Conservation (phyloP, 2,797 vertebrate species). For the Tokudaia tokunoshimensis region DNA sequence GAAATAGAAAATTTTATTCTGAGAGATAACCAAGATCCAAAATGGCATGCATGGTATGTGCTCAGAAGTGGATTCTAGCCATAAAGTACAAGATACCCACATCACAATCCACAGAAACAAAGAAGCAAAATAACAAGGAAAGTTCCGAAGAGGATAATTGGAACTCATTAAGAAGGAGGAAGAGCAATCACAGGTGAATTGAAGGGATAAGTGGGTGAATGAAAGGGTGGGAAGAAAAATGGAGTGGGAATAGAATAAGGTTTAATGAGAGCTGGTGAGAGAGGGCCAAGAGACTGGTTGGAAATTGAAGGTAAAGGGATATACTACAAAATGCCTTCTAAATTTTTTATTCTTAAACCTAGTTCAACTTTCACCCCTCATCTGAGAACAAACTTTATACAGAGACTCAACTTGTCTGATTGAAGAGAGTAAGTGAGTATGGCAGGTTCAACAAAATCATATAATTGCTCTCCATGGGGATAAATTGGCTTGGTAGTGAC, state of each 20-base stretch:
- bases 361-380: not conserved
- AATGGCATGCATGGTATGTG: not conserved
- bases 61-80: not conserved
- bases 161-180: not conserved
- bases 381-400: not conserved
- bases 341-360: not conserved
- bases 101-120: not conserved
- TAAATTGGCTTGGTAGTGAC: not conserved
- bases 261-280: not conserved
- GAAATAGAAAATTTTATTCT: not conserved
- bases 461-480: not conserved
- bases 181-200: not conserved
- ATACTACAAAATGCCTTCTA: not conserved
- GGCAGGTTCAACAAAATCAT: not conserved
- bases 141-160: not conserved
- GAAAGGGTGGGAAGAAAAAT: not conserved
- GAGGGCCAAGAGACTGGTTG: not conserved
- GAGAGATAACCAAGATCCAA: not conserved
- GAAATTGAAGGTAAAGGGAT: not conserved
- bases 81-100: not conserved
- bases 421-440: not conserved
- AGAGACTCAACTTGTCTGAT: not conserved
- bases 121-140: not conserved
- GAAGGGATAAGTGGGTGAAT: not conserved
- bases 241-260: not conserved